phyloP scores from a whole-genome alignment of 2,113 vertebrate species.

The Apteryx owenii region DNA sequence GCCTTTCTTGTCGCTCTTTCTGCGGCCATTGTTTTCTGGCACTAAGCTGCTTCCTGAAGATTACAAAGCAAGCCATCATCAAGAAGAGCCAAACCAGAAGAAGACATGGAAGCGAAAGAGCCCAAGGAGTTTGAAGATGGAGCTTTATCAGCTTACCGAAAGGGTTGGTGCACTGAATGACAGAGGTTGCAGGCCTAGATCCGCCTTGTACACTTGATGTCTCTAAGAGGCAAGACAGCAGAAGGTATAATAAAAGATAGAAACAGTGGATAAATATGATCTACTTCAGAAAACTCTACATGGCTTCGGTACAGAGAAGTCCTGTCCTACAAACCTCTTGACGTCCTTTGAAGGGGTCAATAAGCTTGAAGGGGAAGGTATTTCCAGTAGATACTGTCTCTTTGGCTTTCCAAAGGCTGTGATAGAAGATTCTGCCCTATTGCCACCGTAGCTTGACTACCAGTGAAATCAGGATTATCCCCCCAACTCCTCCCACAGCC shows the following conservation, averaged over 20 bases:
- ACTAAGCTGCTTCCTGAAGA: constrained; percentile 15
- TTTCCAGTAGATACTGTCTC: not conserved
- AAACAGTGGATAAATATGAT: not conserved
- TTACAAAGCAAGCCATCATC: not conserved
- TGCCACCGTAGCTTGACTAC: not conserved
- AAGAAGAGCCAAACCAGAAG: not conserved
- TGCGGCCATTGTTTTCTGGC: not conserved
- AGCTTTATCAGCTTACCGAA: not conserved
- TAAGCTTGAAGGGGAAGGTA: not conserved
- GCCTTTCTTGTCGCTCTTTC: not conserved
- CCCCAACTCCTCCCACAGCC: not conserved
- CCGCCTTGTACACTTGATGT: not conserved
- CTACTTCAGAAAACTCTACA: not conserved
- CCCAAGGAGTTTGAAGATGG: not conserved
- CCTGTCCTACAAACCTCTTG: not conserved
- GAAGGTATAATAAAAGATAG: not conserved
- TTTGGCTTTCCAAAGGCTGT: not conserved
- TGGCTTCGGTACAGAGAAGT: not conserved
- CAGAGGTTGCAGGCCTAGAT: not conserved
- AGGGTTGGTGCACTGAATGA: not conserved
- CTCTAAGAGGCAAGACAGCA: not conserved
- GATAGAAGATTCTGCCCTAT: not conserved
- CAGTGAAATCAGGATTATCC: not conserved
- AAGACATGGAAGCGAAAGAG: not conserved
- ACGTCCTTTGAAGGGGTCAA: not conserved